phyloP scores from a whole-genome alignment of 2,797 vertebrate genomes.

The Cirrhinus molitorella region DNA sequence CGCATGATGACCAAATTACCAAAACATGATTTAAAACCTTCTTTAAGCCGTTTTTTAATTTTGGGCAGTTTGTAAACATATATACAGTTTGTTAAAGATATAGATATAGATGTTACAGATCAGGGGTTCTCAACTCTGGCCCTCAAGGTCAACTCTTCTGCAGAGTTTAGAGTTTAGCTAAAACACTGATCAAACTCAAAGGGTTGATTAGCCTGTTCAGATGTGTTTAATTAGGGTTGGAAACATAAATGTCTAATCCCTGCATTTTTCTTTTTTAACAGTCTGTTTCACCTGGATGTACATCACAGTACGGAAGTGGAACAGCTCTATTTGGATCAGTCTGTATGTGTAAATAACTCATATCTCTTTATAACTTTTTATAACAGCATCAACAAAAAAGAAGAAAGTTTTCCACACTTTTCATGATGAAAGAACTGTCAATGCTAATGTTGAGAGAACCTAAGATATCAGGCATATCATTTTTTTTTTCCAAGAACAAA shows the following conservation, averaged over 20 bases:
- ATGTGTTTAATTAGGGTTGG: neutral
- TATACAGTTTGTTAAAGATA: neutral
- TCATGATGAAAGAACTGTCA: neutral
- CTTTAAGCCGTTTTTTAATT: no score
- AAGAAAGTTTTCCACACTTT: neutral
- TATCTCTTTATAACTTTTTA: neutral
- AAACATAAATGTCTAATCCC: no score
- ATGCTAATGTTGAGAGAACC: neutral
- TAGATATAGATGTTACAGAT: neutral
- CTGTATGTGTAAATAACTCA: neutral
- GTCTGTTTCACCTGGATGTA: neutral
- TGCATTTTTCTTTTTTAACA: neutral
- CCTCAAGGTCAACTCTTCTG: no score
- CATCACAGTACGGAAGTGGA: neutral
- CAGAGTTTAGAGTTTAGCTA: neutral
- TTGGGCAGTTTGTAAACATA: neutral
- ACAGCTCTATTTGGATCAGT: neutral
- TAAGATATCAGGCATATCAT: constrained; percentile 29
- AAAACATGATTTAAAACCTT: no score
- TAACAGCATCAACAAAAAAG: no score
- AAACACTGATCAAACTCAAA: neutral
- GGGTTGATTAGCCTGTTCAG: neutral
- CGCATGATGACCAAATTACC: no score
- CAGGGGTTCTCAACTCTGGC: neutral
- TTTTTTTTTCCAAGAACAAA: no score